Conservation (phyloP, 2,797 vertebrate genomes). For the Eleutherodactylus coqui region DNA sequence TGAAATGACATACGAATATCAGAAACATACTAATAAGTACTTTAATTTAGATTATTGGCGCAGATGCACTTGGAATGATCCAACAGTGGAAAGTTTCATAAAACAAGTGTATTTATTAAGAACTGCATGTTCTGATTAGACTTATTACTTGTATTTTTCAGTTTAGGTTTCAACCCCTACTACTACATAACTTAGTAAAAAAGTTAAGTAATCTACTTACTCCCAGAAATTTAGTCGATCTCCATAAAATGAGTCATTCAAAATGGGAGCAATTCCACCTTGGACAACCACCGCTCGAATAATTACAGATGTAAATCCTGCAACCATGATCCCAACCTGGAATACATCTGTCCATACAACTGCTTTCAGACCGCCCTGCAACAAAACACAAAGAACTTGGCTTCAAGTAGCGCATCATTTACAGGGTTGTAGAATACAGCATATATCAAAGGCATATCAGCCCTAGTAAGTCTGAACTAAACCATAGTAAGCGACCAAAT, state of each 20-base stretch:
- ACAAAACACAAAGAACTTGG: background rate
- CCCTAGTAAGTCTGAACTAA: background rate
- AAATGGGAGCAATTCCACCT: slow-evolving; percentile 75
- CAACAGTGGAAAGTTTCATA: background rate
- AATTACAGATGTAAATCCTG: slow-evolving; percentile 80
- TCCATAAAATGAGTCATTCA: slow-evolving; percentile 76
- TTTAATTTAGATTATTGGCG: background rate
- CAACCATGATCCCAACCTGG: slow-evolving; percentile 82
- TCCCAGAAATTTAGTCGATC: slow-evolving; percentile 82
- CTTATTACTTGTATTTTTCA: background rate
- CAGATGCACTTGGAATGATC: no score
- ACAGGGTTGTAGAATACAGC: background rate
- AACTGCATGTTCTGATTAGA: background rate
- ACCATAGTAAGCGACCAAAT: background rate
- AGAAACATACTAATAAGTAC: background rate
- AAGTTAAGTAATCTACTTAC: slow-evolving; percentile 68
- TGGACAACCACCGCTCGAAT: slow-evolving; percentile 74
- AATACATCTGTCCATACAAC: slow-evolving; percentile 88
- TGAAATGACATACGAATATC: background rate
- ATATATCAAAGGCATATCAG: background rate
- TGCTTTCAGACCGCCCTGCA: slow-evolving; percentile 83
- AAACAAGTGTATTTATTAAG: background rate
- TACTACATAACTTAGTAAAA: background rate
- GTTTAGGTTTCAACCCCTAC: background rate
- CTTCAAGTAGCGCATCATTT: background rate